Evolutionary conservation across 2,113 vertebrate genomes (phyloP), one percentile per base, ranked within the genome.

Genomic region (Trinectes maculatus): DNA sequence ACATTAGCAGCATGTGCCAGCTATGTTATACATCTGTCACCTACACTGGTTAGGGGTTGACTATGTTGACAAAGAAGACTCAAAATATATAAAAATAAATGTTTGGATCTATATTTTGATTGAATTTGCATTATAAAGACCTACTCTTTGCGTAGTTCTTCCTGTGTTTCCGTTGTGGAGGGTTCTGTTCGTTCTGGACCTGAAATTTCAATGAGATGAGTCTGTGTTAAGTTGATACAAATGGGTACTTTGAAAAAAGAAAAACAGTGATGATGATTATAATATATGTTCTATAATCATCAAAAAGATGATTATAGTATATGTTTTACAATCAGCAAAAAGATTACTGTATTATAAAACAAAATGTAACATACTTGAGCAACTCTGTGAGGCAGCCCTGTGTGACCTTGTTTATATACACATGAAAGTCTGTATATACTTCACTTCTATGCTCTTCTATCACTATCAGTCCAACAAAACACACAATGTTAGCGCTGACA

Each of bases 141-240:
- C 82, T 69, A 98, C 96, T 94, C 95, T 76, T 70, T 94, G 34
- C 93, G 92, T 2, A 94, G 85, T 11, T 95, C 95, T 53, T 95
- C 92, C 16, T 94, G 91, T 43, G 85, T 86, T 71, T 91, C 89
- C 9, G 89, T 63, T 8, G 80, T 15, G 15, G 88, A 86, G 39
- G 80, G 62, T 63, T 71, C 83, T 33, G 83, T 18, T 4, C 48
- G 57, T 54, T 78, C 77, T 75, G 78, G 10, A 79, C 58, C 91
- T 93, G 71, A 36, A 82, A 83, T 74, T 48, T 7, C 77, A 54
- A 62, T 8, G 3, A 7, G 6, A 44, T 26, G 36, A 46, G 44
- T 3, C n/a, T 10, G 31, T 33, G 11, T 33, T 33, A 33, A 33
- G 31, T 7, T 33, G 31, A 33, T 8, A 2, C 8, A 33, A 33